Evolutionary conservation across 2,113 vertebrate species (phyloP), one percentile per base, ranked within the genome.

Genomic region (Gobius niger): DNA sequence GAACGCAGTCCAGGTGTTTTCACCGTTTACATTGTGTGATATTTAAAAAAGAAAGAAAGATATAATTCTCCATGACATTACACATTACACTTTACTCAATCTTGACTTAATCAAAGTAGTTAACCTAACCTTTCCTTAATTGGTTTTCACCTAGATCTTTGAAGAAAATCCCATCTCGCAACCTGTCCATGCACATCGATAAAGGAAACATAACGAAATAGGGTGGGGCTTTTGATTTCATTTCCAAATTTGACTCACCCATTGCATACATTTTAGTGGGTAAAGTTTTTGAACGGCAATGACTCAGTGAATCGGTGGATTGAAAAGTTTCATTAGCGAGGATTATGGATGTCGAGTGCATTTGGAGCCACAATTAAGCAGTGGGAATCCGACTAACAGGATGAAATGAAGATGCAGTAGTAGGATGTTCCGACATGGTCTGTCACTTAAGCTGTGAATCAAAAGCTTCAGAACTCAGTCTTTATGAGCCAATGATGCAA

Each of bases 391-490:
- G 40, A 19, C 67, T 42, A 49, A 65, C 63, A 67, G 61, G 69
- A 80, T 84, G 66, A 67, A 53, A 47, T 52, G 18, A 15, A 69
- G 24, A 64, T 70, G 13, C 77, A 75, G 54, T 56, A 44, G 68
- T 40, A 44, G 76, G 34, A 46, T 46, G 24, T 13, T 40, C 59
- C 68, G 47, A 44, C 19, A 57, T 41, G 10, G 11, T 14, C 65
- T 64, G 72, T 40, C 46, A 51, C 46, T 18, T 57, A 19, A 13
- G 6, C 61, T 76, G 15, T 52, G 53, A 40, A 75, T 67, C 18
- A 16, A 6, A 47, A 40, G 13, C 34, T 50, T 54, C 61, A 66
- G n/a, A 61, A 62, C 7, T 70, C 65, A 61, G 67, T 51, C 34
- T 66, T 15, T 74, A 24, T 56, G 47, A 13, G 59, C 34, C 50